phyloP scores from a whole-genome alignment of 2,888 invertebrate species.

The Mimas tiliae region DNA sequence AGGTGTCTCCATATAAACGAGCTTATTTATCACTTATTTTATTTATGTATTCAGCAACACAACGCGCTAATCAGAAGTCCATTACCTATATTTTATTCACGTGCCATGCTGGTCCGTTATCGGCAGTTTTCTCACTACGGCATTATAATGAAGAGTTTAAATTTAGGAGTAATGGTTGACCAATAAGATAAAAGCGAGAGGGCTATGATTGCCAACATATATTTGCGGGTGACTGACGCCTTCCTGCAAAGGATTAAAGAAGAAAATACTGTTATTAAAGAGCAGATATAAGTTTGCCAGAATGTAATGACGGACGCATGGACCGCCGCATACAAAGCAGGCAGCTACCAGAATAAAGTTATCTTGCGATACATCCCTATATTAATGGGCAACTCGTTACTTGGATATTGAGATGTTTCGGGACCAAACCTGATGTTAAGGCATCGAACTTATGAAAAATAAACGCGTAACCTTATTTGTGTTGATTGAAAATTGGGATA shows the following conservation, averaged over 20 bases:
- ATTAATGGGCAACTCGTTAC: slow-evolving; percentile 84
- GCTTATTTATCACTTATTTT: slow-evolving; percentile 48
- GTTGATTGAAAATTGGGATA: slow-evolving; percentile 15
- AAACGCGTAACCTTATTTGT: slow-evolving; percentile 39
- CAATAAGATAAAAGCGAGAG: slow-evolving; percentile 84
- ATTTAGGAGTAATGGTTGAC: slow-evolving; percentile 84
- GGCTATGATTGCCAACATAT: slow-evolving; percentile 60
- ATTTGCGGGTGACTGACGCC: slow-evolving; percentile 35
- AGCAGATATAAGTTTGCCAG: slow-evolving; percentile 51
- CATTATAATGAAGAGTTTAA: slow-evolving; percentile 84
- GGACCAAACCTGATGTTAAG: slow-evolving; percentile 68
- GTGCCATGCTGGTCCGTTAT: slow-evolving; percentile 71
- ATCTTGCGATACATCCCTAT: slow-evolving; percentile 83
- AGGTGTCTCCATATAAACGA: slow-evolving; percentile 36
- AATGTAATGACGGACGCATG: slow-evolving; percentile 81
- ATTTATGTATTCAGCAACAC: slow-evolving; percentile 57
- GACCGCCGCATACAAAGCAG: slow-evolving; percentile 83
- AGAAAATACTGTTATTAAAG: slow-evolving; percentile 40
- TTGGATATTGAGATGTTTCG: slow-evolving; percentile 81
- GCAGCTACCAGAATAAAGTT: slow-evolving; percentile 85
- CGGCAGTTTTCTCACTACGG: slow-evolving; percentile 80
- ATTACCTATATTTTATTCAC: slow-evolving; percentile 80
- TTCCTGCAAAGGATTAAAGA: slow-evolving; percentile 48
- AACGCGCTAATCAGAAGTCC: slow-evolving; percentile 73
- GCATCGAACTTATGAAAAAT: slow-evolving; percentile 62